Evolutionary conservation across 2,113 vertebrate genomes (phyloP).

Genomic region (Marmota flaviventris): DNA sequence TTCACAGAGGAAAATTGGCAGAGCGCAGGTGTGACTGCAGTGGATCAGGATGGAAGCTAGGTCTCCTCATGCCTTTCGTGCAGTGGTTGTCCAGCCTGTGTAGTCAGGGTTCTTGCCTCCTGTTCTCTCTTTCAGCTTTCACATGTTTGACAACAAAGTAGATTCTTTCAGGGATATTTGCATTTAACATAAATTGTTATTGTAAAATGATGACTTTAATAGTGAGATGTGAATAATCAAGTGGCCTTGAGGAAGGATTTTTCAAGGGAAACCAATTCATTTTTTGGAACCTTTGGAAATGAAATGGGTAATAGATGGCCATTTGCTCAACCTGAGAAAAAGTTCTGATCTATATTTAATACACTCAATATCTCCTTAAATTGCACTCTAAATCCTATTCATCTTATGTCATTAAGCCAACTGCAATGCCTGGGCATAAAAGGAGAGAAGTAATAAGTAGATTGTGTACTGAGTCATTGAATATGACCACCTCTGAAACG

Average conservation of each 20-base stretch:
- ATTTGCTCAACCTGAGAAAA: constrained; percentile 38
- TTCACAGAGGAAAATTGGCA: neutral
- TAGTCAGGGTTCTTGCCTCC: neutral
- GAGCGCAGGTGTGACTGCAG: neutral
- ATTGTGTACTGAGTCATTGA: neutral
- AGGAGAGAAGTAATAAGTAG: neutral
- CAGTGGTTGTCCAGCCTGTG: accelerated
- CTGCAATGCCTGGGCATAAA: neutral
- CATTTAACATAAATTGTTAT: neutral
- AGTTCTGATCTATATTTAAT: constrained; percentile 60
- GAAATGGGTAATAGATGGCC: neutral
- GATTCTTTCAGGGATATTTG: neutral
- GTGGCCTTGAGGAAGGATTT: neutral
- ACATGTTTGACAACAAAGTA: neutral
- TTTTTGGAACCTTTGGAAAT: neutral
- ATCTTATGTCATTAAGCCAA: neutral
- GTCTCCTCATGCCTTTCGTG: neutral
- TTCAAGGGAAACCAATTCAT: constrained; percentile 39
- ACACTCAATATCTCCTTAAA: neutral
- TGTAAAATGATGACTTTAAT: constrained; percentile 7
- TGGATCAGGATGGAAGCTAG: neutral
- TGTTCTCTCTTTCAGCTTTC: neutral
- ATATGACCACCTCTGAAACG: neutral
- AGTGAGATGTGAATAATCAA: neutral
- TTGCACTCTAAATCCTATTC: neutral